phyloP scores from a whole-genome alignment of 1,140 invertebrate species.

The Mercenaria mercenaria region DNA sequence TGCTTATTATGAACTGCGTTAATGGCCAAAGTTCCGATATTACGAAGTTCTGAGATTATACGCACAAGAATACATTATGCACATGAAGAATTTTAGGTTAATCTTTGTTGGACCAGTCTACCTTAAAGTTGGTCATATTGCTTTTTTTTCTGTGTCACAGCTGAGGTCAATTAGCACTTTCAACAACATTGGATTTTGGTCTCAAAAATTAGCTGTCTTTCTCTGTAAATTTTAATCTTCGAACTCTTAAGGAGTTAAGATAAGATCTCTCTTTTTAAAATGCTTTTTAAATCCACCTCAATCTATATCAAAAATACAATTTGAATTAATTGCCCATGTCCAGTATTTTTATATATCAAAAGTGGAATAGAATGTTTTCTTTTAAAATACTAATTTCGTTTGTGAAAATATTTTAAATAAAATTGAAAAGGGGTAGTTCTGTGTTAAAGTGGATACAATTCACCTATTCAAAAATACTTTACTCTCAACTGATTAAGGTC shows the following conservation, averaged over 20 bases:
- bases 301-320: not conserved
- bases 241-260: no score
- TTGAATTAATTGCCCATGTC: not conserved
- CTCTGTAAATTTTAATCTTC: not conserved
- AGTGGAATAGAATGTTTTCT: not conserved
- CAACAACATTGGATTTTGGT: not conserved
- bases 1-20: no score
- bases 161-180: not conserved
- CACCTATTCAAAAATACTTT: not conserved
- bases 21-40: no score
- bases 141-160: no score
- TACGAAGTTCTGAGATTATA: no score
- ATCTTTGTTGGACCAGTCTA: no score
- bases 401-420: not conserved
- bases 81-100: no score
- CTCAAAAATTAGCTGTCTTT: not conserved
- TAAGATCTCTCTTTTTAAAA: not conserved
- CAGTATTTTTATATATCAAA: not conserved
- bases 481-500: constrained; percentile 1
- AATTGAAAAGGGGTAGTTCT: not conserved
- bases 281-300: no score
- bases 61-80: no score
- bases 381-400: not conserved
- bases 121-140: no score
- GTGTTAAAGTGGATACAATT: not conserved